A percentile compares a stretch with the other conserved stretches of the same genome.
Evolutionary conservation across 2,797 vertebrate species (phyloP).

Genomic region (Odontamblyopus rebecca): DNA sequence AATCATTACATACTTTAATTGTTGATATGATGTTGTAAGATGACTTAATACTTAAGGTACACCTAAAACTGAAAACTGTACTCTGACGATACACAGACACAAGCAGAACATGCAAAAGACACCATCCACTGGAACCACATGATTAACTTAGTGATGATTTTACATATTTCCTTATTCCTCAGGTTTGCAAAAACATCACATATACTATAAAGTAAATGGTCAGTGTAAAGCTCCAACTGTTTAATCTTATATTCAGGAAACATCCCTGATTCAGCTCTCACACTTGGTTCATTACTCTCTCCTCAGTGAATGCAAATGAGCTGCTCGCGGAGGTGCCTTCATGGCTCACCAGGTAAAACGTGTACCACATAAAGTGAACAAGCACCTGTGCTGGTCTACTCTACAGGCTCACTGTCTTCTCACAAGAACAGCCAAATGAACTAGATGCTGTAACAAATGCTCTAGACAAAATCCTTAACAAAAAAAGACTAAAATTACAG

Average conservation of each 20-base stretch:
- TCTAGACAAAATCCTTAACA: too few species aligned
- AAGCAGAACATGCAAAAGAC: not conserved
- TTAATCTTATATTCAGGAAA: not conserved
- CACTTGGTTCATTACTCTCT: not conserved
- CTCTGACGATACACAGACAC: not conserved
- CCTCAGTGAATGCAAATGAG: slow-evolving; percentile 3
- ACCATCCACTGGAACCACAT: not conserved
- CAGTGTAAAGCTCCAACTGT: not conserved
- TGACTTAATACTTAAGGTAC: too few species aligned
- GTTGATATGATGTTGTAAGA: too few species aligned
- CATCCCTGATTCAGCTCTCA: not conserved
- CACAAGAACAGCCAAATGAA: not conserved
- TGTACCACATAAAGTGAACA: slow-evolving; percentile 6
- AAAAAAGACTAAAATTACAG: too few species aligned
- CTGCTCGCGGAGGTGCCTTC: not conserved
- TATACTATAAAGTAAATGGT: not conserved
- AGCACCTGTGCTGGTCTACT: not conserved
- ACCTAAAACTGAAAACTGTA: not conserved
- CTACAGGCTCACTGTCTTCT: not conserved
- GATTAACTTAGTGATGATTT: not conserved
- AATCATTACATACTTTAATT: too few species aligned
- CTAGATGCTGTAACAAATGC: not conserved
- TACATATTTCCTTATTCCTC: not conserved
- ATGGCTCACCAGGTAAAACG: slow-evolving; percentile 5
- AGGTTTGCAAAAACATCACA: not conserved